phyloP scores from a whole-genome alignment of 1,140 invertebrate genomes.

The Gyrodactylus salaris region DNA sequence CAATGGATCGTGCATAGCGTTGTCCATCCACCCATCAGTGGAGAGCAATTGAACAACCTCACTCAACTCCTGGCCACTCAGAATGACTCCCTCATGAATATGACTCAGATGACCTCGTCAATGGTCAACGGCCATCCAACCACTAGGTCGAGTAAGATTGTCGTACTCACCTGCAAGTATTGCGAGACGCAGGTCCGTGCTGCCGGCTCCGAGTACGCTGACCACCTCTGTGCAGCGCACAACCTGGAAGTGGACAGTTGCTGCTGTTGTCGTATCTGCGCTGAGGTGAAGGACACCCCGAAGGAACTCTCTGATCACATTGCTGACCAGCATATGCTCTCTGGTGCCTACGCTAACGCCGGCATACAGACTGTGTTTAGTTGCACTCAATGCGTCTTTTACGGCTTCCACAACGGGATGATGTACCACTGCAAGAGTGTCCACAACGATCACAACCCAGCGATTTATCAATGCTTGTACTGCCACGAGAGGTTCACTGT shows the following conservation, averaged over 20 bases:
- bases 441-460: constrained; percentile 3
- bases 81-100: neutral
- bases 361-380: constrained; percentile 6
- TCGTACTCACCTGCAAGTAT: constrained; percentile 2
- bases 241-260: neutral
- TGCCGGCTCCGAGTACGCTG: neutral
- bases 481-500: constrained; percentile 1
- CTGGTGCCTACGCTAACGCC: constrained; percentile 3
- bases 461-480: neutral
- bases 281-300: neutral
- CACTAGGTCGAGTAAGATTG: constrained; percentile 2
- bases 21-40: neutral
- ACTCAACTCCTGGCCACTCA: neutral
- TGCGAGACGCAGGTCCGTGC: constrained; percentile 1
- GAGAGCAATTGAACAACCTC: neutral
- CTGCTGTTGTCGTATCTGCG: neutral
- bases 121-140: neutral
- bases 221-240: neutral
- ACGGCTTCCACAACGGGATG: neutral
- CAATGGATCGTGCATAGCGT: constrained; percentile 6
- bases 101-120: neutral
- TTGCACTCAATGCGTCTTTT: constrained; percentile 4
- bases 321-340: neutral
- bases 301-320: neutral
- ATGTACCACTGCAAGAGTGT: neutral